Percentiles rank a stretch among this genome's conserved stretches.
phyloP scores from a whole-genome alignment of 2,797 vertebrate genomes.

The Galaxias olidus region DNA sequence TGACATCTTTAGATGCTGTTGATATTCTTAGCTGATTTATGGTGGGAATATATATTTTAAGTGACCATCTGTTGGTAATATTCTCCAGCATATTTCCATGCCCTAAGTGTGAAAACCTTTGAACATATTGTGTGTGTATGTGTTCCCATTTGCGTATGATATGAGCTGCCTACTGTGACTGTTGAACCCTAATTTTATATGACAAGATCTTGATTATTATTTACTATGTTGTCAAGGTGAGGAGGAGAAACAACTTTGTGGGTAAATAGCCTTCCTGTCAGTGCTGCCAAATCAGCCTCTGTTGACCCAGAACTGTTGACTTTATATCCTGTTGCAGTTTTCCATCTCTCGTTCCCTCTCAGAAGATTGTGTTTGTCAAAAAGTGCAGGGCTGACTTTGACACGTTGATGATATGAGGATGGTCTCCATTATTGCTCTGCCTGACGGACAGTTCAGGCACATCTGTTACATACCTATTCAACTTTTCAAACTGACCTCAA shows the following conservation, averaged over 20 bases:
- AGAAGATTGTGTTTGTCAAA: not conserved
- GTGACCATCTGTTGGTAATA: not conserved
- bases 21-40: not conserved
- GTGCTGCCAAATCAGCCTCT: slow-evolving; percentile 35
- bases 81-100: not conserved
- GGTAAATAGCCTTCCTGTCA: slow-evolving; percentile 53
- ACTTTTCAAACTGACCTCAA: too few species aligned
- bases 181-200: slow-evolving; percentile 51
- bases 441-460: not conserved
- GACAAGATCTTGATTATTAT: slow-evolving; percentile 56
- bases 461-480: too few species aligned
- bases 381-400: slow-evolving; percentile 3
- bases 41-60: not conserved
- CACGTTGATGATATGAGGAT: not conserved
- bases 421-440: not conserved
- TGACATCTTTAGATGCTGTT: not conserved
- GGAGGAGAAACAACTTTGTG: slow-evolving; percentile 42
- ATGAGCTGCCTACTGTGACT: not conserved
- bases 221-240: slow-evolving; percentile 58
- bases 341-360: not conserved
- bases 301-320: slow-evolving; percentile 21
- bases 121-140: not conserved
- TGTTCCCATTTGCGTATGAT: not conserved
- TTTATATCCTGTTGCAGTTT: not conserved
- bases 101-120: not conserved